Conservation (phyloP, 2,113 vertebrate species). For the Rhineura floridana region DNA sequence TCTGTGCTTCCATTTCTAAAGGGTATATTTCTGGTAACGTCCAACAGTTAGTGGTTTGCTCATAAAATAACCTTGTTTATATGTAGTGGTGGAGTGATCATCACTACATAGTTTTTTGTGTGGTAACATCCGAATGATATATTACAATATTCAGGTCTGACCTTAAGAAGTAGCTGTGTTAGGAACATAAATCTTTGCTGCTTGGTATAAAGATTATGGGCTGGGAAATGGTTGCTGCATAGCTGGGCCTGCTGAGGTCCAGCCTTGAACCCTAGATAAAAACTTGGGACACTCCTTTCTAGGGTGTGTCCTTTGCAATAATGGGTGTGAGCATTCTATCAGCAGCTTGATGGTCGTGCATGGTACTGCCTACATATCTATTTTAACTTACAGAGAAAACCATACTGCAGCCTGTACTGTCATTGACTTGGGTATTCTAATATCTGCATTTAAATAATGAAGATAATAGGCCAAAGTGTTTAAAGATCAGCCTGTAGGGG, state of each 20-base stretch:
- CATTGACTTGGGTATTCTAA: background rate
- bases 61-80: background rate
- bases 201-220: conserved; percentile 24
- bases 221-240: conserved; percentile 69
- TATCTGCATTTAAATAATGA: background rate
- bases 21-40: background rate
- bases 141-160: background rate
- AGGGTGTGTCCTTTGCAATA: conserved; percentile 65
- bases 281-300: background rate
- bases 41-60: background rate
- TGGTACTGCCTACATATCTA: conserved; percentile 69
- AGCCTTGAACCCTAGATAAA: conserved; percentile 61
- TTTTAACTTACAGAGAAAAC: background rate
- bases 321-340: conserved; percentile 76
- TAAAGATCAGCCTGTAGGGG: background rate
- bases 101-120: too few relatives aligned
- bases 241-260: conserved; percentile 2
- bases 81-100: background rate
- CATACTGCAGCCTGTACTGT: background rate
- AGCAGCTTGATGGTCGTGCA: conserved; percentile 78
- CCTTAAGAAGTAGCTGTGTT: rapidly evolving
- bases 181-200: background rate
- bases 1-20: background rate
- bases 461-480: background rate
- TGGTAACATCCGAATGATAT: background rate